Base-by-base conservation (phyloP, 2,888 invertebrate species). In the Biston betularia region DNA sequence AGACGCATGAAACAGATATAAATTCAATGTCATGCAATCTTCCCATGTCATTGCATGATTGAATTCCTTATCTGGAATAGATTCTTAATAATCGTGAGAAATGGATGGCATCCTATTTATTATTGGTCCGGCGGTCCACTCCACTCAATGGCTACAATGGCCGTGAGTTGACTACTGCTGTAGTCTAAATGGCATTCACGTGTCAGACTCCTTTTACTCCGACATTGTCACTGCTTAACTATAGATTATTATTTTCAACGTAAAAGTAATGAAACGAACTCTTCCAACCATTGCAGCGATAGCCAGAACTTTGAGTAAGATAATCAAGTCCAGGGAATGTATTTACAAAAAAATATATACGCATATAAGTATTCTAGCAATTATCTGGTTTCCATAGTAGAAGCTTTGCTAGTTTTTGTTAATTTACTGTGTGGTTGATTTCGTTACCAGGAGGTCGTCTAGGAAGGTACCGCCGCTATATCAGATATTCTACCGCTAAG, bases 41-140 rank as follows among this genome's bases (percentile, higher is more conserved):
- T 34, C 38, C 9, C 8, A 40, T 44, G 48, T 40, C 38, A 38
- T 52, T 42, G 64, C 53, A 46, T n/a, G 61, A 64, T 71, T 71
- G 60, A 72, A 65, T 68, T 67, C 65, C 69, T 73, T 69, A 63
- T 68, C 71, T 62, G 67, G 64, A 70, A 68, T 70, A 59, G 68
- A 71, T 68, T 61, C 72, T 70, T 73, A 74, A 76, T 72, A 72
- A 75, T 71, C 75, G 79, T 80, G 80, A 73, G 80, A 81, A 77
- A 44, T 65, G 69, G 57, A 59, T 57, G 67, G 50, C 61, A 72
- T 73, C 72, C 75, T 79, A 80, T 78, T 75, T 62, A 48, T 5
- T 12, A 33, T 44, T 40, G 40, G 42, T 48, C 49, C 58, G 75
- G 73, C 73, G 69, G 61, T 72, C 67, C 65, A 55, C 58, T 69